Evolutionary conservation across 2,113 vertebrate species (phyloP), one percentile per base, ranked within the genome.

Genomic region (Sturnira hondurensis): DNA sequence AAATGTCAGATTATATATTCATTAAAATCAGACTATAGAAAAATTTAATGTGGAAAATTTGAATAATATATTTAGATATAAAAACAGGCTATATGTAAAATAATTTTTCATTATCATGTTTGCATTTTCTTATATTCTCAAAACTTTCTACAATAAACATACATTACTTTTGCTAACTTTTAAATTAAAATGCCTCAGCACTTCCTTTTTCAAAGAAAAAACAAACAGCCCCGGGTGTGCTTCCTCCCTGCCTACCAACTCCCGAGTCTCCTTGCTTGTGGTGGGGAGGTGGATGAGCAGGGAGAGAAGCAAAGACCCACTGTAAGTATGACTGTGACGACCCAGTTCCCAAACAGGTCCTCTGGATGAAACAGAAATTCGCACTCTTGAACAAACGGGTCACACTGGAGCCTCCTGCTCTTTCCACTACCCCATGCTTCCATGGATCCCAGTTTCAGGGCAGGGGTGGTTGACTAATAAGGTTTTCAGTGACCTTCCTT

Each of bases 121-220:
- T 86, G 13, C 82, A n/a, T 91, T 93, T 88, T 90, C 45, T 65
- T 81, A 73, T 67, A 86, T 85, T 91, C 63, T 81, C 20, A 28
- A 87, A 94, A 86, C 52, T 78, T 96, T 71, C 81, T 91, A 93
- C 2, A 93, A 82, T 73, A 87, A 84, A 92, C 67, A 92, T 50
- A 1, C 31, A 81, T 90, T 85, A 71, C 6, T 94, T 89, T 65
- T 54, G 73, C n/a, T 61, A 50, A 38, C 38, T 80, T 93, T 4
- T 80, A 61, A 87, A 85, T 7, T 2, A 41, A 63, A 50, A 43
- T 61, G 33, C 56, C 38, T 19, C 28, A 16, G 36, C 36, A 82
- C 26, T 61, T 61, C 5, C 11, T 47, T 38, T 93, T 61, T 13
- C 74, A 85, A 86, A 73, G 85, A 56, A 54, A 50, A n/a, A 43